These are phyloP conservation scores for Myioborus miniatus DNA, from an alignment of 2,797 vertebrate genomes.

Conservation along the genomic window DNA sequence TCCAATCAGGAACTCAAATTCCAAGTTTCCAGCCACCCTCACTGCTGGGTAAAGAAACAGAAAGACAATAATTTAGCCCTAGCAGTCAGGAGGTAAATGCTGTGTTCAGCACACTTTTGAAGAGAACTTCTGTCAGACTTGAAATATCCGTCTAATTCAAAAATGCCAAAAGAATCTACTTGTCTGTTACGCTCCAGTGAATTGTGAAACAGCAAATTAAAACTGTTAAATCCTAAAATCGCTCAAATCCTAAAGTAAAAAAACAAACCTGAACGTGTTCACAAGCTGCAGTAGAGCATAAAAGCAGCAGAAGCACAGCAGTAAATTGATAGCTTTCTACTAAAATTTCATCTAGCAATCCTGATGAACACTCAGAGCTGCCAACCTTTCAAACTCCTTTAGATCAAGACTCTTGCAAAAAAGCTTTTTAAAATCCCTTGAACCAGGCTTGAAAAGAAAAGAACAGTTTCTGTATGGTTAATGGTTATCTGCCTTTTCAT, in stretches of 20 bases:
- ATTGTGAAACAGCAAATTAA: neutral
- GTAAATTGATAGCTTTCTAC: neutral
- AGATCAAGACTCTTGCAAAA: neutral
- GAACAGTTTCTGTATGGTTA: neutral
- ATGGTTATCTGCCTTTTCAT: neutral
- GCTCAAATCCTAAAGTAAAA: neutral
- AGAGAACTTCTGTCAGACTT: neutral
- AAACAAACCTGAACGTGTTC: neutral
- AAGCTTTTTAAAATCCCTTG: neutral
- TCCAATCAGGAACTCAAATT: constrained; percentile 4
- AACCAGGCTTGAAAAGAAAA: neutral
- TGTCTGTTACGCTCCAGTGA: neutral
- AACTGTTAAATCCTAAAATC: neutral
- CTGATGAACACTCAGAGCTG: neutral
- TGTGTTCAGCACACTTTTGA: neutral
- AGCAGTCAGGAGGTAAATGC: neutral
- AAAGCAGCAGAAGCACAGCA: neutral
- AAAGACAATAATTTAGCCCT: neutral
- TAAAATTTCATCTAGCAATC: neutral
- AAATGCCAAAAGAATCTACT: neutral
- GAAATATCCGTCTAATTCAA: neutral
- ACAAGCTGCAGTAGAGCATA: neutral
- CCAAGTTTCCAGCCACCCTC: constrained; percentile 39
- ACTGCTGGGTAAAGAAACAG: neutral
- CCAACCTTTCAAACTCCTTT: neutral